Percentiles rank a stretch among this genome's conserved stretches.
phyloP scores from a whole-genome alignment of 2,113 vertebrate species.

The Cephalopterus ornatus region DNA sequence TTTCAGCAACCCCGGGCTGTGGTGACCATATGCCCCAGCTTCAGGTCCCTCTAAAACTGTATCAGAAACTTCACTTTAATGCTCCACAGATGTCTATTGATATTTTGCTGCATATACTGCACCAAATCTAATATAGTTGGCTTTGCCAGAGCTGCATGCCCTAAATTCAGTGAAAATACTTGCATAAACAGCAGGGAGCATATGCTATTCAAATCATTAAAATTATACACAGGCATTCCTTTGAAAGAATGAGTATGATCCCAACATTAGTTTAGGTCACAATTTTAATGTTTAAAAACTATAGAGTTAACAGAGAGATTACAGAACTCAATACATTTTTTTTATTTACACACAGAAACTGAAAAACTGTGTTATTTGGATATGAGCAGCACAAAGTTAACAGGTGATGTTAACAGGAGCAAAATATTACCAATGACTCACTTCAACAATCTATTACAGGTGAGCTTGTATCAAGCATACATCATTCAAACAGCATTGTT shows the following conservation, averaged over 20 bases:
- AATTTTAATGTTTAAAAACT: constrained; percentile 77
- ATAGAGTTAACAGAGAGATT: constrained; percentile 64
- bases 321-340: constrained; percentile 63
- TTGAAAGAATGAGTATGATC: constrained; percentile 18
- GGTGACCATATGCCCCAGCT: not conserved
- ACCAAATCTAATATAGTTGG: not conserved
- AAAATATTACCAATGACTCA: constrained; percentile 39
- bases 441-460: constrained; percentile 57
- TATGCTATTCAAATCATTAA: not conserved
- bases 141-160: not conserved
- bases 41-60: not conserved
- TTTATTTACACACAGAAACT: constrained; percentile 70
- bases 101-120: not conserved
- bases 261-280: constrained; percentile 33
- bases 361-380: constrained; percentile 40
- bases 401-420: constrained; percentile 46
- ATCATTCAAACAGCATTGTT: constrained; percentile 45
- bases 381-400: constrained; percentile 67
- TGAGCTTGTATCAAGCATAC: constrained; percentile 33
- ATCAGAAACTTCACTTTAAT: not conserved
- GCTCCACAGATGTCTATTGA: not conserved
- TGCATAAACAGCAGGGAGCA: not conserved
- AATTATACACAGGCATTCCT: not conserved
- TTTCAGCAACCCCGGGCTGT: not conserved
- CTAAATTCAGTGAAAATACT: not conserved